Evolutionary conservation across 2,888 invertebrate species (phyloP).

Genomic region (Plebejus argus): DNA sequence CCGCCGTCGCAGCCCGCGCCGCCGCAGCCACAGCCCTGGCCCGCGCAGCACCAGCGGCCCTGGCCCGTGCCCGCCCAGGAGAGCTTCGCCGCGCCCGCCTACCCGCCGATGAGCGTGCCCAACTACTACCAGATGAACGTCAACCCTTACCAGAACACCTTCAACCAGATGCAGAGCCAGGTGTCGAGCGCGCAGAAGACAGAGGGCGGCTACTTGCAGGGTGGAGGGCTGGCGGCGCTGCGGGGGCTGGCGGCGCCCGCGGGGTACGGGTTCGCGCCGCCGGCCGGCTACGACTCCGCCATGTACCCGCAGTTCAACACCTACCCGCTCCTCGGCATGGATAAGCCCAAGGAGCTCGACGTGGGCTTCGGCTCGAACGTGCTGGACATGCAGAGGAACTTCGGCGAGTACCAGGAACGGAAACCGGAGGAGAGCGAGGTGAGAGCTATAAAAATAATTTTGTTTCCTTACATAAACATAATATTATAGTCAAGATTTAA

Average conservation of each 20-base stretch:
- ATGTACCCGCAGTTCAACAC: slow-evolving; percentile 71
- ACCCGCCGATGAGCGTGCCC: slow-evolving; percentile 50
- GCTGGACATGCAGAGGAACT: slow-evolving; percentile 57
- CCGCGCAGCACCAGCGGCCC: background rate
- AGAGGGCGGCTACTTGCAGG: slow-evolving; percentile 54
- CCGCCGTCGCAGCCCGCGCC: slow-evolving; percentile 37
- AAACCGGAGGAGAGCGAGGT: slow-evolving; percentile 59
- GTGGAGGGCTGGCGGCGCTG: slow-evolving; percentile 50
- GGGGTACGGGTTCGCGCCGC: slow-evolving; percentile 53
- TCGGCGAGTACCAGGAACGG: slow-evolving; percentile 51
- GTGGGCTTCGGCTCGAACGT: slow-evolving; percentile 52
- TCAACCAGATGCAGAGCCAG: slow-evolving; percentile 45
- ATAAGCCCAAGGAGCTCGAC: slow-evolving; percentile 55
- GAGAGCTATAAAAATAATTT: slow-evolving; percentile 28
- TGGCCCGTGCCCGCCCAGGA: background rate
- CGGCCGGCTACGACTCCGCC: slow-evolving; percentile 63
- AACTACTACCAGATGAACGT: slow-evolving; percentile 57
- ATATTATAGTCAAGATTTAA: no score
- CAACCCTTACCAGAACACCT: slow-evolving; percentile 57
- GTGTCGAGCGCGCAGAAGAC: slow-evolving; percentile 48
- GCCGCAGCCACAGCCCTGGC: background rate
- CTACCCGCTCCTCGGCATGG: slow-evolving; percentile 59
- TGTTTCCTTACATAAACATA: no score
- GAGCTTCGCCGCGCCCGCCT: slow-evolving; percentile 50
- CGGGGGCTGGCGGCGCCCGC: slow-evolving; percentile 63